phyloP scores from a whole-genome alignment of 2,797 vertebrate species.

The Manis pentadactyla region DNA sequence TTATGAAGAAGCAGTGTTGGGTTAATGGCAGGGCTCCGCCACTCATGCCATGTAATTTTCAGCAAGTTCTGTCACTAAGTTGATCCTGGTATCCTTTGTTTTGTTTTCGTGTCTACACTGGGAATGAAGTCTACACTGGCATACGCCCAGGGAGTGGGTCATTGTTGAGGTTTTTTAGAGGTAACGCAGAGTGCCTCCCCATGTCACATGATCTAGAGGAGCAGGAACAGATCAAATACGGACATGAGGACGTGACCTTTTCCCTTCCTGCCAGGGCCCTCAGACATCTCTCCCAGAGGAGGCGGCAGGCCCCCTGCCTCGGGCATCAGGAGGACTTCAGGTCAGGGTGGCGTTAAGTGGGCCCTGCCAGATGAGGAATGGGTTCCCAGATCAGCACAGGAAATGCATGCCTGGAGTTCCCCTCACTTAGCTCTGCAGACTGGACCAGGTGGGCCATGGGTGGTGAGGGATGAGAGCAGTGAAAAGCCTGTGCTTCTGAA shows the following conservation, averaged over 20 bases:
- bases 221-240: background rate
- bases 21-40: rapidly evolving
- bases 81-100: background rate
- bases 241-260: background rate
- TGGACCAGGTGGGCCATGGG: too few species aligned
- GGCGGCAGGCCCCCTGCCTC: rapidly evolving
- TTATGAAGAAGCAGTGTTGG: too few species aligned
- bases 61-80: background rate
- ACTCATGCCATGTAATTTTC: background rate
- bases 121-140: too few species aligned
- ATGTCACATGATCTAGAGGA: background rate
- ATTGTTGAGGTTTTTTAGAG: background rate
- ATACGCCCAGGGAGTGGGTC: background rate
- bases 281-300: background rate
- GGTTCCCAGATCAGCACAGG: too few species aligned
- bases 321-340: background rate
- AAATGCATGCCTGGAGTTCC: background rate
- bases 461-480: too few species aligned
- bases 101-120: background rate
- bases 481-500: background rate
- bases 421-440: background rate
- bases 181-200: background rate
- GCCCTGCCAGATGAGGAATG: too few species aligned
- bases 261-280: background rate
- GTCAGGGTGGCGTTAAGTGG: background rate